These are phyloP conservation scores for Muscidifurax raptorellus DNA, from an alignment of 1,140 invertebrate species.

Conservation along the genomic window DNA sequence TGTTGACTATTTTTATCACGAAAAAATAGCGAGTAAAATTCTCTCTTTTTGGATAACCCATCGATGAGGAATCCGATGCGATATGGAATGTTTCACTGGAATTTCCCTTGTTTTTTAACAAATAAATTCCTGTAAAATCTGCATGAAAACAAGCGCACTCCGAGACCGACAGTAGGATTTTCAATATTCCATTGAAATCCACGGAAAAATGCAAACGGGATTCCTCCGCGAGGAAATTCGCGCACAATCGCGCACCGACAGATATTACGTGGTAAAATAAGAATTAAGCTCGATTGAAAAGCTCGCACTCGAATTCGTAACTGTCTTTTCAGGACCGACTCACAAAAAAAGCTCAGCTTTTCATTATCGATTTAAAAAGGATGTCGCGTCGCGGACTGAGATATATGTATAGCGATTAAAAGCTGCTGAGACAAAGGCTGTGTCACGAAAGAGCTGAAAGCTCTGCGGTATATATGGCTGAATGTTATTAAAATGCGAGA, in stretches of 20 bases:
- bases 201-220: not conserved
- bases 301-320: not conserved
- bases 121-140: not conserved
- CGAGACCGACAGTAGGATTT: not conserved
- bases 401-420: not conserved
- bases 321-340: not conserved
- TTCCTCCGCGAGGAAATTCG: not conserved
- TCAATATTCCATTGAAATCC: not conserved
- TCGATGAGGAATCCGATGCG: not conserved
- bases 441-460: too few species aligned
- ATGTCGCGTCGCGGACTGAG: not conserved
- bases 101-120: too few species aligned
- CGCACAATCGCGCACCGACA: not conserved
- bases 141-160: not conserved
- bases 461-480: too few species aligned
- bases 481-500: too few species aligned
- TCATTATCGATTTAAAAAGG: conserved; percentile 13
- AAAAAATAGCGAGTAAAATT: too few species aligned
- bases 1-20: not conserved
- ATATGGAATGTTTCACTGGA: too few species aligned
- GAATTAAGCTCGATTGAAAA: not conserved
- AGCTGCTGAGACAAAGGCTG: not conserved
- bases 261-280: not conserved
- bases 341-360: not conserved
- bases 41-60: not conserved